Percentiles rank a stretch among this genome's conserved stretches.
Evolutionary conservation across 2,888 invertebrate species (phyloP).

Genomic region (Acanthosepion pharaonis): DNA sequence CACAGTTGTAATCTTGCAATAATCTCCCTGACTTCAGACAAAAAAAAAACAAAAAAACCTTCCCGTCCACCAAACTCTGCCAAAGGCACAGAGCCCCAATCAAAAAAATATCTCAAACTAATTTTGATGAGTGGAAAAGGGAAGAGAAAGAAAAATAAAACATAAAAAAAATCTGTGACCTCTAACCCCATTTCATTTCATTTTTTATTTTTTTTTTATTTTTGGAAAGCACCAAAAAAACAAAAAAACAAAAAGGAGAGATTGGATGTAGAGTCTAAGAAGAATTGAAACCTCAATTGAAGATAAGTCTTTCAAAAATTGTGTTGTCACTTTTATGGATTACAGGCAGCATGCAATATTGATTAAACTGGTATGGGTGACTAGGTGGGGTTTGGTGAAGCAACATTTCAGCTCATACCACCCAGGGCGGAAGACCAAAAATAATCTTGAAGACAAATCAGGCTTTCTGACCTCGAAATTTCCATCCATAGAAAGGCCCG

Average conservation of each 20-base stretch:
- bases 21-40: too few relatives aligned
- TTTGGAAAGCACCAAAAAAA: neutral
- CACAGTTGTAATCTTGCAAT: too few relatives aligned
- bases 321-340: neutral
- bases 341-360: neutral
- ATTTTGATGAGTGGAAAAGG: neutral
- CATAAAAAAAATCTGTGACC: neutral
- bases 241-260: neutral
- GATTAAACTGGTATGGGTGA: neutral
- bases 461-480: neutral
- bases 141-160: neutral
- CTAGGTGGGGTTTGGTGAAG: neutral
- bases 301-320: neutral
- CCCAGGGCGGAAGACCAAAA: neutral
- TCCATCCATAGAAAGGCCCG: neutral
- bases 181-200: neutral
- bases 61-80: too few relatives aligned
- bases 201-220: too few relatives aligned
- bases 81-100: too few relatives aligned
- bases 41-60: too few relatives aligned
- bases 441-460: neutral
- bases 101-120: neutral
- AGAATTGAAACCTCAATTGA: neutral
- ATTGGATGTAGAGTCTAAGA: neutral
- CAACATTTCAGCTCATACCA: neutral